A percentile compares a stretch with the other conserved stretches of the same genome.
phyloP scores from a whole-genome alignment of 23 tunicate species.

The Botrylloides violaceus region DNA sequence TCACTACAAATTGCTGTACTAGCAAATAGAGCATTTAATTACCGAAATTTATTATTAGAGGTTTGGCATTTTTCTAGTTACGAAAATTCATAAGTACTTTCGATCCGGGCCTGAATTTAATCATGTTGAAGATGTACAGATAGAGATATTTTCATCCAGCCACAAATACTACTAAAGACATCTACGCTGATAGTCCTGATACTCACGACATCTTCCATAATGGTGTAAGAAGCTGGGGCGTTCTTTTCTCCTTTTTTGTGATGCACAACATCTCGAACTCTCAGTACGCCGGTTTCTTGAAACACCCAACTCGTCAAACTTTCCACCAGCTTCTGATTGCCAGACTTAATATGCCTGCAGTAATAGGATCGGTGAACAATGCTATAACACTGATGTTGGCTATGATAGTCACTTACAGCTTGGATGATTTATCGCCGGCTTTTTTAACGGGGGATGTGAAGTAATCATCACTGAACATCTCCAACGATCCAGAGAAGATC shows the following conservation, averaged over 20 bases:
- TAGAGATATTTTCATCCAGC: no score
- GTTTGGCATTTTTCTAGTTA: no score
- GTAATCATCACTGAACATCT: slow-evolving; percentile 77
- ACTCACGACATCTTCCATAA: slow-evolving; percentile 80
- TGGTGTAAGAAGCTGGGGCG: slow-evolving; percentile 87
- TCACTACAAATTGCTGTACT: no score
- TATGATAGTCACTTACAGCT: slow-evolving; percentile 33
- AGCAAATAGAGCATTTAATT: no score
- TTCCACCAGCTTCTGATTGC: slow-evolving; percentile 59
- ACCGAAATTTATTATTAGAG: no score
- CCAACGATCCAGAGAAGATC: slow-evolving; percentile 67
- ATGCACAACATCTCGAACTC: slow-evolving; percentile 64
- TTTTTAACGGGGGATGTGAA: slow-evolving; percentile 59
- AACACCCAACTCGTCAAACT: slow-evolving; percentile 79
- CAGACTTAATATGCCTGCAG: slow-evolving; percentile 55
- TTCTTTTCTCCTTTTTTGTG: slow-evolving; percentile 56
- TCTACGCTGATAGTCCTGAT: not conserved
- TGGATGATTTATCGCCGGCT: slow-evolving; percentile 28
- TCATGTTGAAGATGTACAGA: no score
- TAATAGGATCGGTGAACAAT: not conserved
- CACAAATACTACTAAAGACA: no score
- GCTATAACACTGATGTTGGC: not conserved
- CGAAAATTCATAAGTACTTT: no score
- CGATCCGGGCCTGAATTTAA: no score
- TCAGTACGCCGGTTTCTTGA: slow-evolving; percentile 77